These are phyloP conservation scores for Drosophila maculinotata DNA, from an alignment of 2,888 invertebrate species.

Conservation along the genomic window DNA sequence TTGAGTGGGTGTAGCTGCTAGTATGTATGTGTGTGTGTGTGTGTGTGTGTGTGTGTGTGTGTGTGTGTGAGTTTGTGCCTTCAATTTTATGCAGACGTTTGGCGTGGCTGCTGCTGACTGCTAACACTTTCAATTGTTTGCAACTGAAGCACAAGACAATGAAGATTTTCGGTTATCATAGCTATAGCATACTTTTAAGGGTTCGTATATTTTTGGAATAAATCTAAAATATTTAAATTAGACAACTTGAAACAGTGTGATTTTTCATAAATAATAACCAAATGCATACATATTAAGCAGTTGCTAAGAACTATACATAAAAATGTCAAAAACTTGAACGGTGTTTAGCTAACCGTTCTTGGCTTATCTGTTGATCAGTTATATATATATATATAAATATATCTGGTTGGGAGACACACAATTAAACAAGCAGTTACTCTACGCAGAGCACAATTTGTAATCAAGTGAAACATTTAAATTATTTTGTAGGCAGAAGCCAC, in stretches of 20 bases:
- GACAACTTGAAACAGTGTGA: no score
- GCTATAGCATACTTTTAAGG: slow-evolving; percentile 14
- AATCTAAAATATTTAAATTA: not conserved
- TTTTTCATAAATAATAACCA: accelerated
- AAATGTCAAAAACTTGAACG: slow-evolving; percentile 6
- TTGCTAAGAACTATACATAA: slow-evolving; percentile 1
- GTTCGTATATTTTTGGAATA: not conserved
- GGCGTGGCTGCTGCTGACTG: slow-evolving; percentile 32
- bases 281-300: not conserved
- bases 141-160: slow-evolving; percentile 34
- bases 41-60: not conserved
- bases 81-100: slow-evolving; percentile 37
- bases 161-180: slow-evolving; percentile 15
- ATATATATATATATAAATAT: slow-evolving; percentile 4
- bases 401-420: slow-evolving; percentile 31
- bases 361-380: slow-evolving; percentile 23
- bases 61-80: slow-evolving; percentile 8
- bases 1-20: slow-evolving; percentile 26
- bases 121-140: slow-evolving; percentile 62
- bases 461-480: slow-evolving; percentile 81
- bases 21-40: not conserved
- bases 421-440: slow-evolving; percentile 44
- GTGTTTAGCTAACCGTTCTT: no score
- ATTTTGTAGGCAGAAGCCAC: slow-evolving; percentile 62
- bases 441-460: slow-evolving; percentile 57